Percentiles rank a stretch among this genome's conserved stretches.
Evolutionary conservation across 2,888 invertebrate species (phyloP).

Genomic region (Charanyca ferruginea): DNA sequence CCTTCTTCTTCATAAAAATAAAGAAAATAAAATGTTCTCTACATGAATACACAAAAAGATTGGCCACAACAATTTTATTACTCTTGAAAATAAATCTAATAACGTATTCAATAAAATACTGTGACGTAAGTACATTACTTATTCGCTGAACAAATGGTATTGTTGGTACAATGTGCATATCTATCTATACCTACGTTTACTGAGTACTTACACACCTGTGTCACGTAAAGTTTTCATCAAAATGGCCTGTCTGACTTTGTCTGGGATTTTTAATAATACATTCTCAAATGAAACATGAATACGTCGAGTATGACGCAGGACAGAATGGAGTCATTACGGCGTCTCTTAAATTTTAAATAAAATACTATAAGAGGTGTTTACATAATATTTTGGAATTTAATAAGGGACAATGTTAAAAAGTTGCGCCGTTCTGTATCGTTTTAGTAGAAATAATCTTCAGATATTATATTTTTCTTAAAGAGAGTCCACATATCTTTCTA

Average conservation of each 20-base stretch:
- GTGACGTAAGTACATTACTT: background rate
- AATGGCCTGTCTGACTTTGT: constrained; percentile 43
- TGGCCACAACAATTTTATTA: background rate
- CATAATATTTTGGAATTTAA: constrained; percentile 41
- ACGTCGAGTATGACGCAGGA: constrained; percentile 9
- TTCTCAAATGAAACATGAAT: constrained; percentile 54
- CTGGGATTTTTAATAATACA: constrained; percentile 57
- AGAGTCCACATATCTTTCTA: no score
- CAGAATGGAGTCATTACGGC: constrained; percentile 41
- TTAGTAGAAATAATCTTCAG: no score
- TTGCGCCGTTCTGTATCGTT: background rate
- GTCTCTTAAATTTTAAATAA: constrained; percentile 50
- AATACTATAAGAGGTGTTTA: constrained; percentile 38
- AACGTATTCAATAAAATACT: constrained; percentile 25
- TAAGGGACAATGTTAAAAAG: constrained; percentile 20
- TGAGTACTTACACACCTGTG: constrained; percentile 28
- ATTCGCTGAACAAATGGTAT: constrained; percentile 1
- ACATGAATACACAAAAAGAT: background rate
- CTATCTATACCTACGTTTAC: background rate
- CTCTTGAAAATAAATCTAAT: constrained; percentile 1
- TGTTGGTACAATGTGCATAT: background rate
- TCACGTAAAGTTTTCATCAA: constrained; percentile 29
- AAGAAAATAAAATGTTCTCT: background rate
- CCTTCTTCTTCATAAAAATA: background rate
- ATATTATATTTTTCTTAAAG: no score